Percentiles rank a stretch among this genome's conserved stretches.
Evolutionary conservation across 92 coral and sea anemone genomes (phyloP).

Genomic region (Porites rus): DNA sequence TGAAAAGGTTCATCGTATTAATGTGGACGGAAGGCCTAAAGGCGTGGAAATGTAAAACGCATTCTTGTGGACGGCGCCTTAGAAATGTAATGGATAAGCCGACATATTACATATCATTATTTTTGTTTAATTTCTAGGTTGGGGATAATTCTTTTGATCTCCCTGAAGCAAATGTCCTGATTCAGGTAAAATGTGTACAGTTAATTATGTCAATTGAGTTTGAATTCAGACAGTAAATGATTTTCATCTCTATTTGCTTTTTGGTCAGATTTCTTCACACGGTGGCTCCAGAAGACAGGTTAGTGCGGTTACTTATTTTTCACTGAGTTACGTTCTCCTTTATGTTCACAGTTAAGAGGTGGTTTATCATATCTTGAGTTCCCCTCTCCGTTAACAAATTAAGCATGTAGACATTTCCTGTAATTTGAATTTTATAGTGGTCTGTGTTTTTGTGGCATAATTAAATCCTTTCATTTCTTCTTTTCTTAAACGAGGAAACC

Average conservation of each 20-base stretch:
- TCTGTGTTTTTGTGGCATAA: too few relatives aligned
- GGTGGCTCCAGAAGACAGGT: slow-evolving; percentile 99
- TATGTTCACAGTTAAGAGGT: background rate
- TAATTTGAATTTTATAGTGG: too few relatives aligned
- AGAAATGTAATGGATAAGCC: too few relatives aligned
- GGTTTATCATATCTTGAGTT: background rate
- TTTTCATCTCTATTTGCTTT: background rate
- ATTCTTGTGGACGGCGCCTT: too few relatives aligned
- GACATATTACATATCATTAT: background rate
- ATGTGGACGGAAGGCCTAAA: too few relatives aligned
- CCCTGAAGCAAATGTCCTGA: slow-evolving; percentile 97
- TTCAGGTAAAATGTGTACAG: slow-evolving; percentile 74
- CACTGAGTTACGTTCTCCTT: background rate
- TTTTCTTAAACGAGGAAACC: too few relatives aligned
- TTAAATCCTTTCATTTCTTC: too few relatives aligned
- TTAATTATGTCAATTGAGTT: background rate
- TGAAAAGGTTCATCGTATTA: too few relatives aligned
- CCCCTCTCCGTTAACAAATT: background rate
- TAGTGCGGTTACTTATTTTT: background rate
- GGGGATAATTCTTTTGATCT: slow-evolving; percentile 99
- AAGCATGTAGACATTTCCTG: too few relatives aligned
- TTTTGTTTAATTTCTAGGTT: slow-evolving; percentile 68
- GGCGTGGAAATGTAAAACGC: too few relatives aligned
- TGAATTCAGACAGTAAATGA: background rate
- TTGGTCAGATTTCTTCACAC: slow-evolving; percentile 88